Percentiles rank a stretch among this genome's conserved stretches.
Conservation (phyloP, 2,797 vertebrate species). For the Gymnopithys bicolor region DNA sequence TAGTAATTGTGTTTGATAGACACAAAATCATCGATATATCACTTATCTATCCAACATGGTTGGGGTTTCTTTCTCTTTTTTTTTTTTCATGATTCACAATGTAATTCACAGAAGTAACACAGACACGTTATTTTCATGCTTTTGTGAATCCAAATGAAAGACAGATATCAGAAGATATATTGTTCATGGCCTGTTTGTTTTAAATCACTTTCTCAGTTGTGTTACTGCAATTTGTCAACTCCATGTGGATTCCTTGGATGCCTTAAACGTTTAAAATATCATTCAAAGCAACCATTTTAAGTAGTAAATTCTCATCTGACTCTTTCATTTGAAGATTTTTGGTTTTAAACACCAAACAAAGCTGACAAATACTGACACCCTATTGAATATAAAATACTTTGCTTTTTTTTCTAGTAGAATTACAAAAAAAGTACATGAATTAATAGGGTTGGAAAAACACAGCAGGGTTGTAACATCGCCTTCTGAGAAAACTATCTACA, state of each 20-base stretch:
- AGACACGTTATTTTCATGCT: neutral
- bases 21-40: neutral
- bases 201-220: constrained; percentile 4
- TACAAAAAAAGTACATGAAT: neutral
- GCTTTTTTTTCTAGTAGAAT: neutral
- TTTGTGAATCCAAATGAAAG: neutral
- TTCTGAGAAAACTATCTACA: neutral
- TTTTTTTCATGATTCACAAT: neutral
- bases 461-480: neutral
- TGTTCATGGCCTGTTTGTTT: neutral
- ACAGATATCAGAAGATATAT: neutral
- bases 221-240: neutral
- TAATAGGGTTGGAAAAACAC: neutral
- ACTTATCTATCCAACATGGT: neutral
- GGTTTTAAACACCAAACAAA: no score
- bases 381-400: neutral
- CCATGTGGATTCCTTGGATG: no score
- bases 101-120: neutral
- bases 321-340: no score
- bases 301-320: no score
- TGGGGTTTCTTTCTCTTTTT: fast-evolving
- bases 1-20: neutral
- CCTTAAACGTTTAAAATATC: no score
- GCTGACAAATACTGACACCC: neutral
- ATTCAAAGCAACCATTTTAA: no score